A percentile compares a stretch with the other conserved stretches of the same genome.
These are phyloP conservation scores for Python bivittatus DNA, from an alignment of 2,113 vertebrate genomes.

Conservation along the genomic window DNA sequence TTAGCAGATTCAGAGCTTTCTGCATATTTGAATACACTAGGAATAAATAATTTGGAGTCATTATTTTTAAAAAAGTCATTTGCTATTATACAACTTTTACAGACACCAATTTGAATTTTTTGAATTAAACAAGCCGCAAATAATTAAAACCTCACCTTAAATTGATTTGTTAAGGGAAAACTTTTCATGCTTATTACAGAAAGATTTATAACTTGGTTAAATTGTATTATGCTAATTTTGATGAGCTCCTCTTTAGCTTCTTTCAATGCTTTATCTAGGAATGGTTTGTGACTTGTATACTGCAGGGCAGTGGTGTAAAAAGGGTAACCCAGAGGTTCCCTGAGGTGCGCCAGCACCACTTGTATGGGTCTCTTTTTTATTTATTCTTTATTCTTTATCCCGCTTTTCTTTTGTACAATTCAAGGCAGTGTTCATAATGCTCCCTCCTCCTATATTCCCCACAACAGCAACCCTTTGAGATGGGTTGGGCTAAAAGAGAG, in stretches of 20 bases:
- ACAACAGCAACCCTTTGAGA: neutral
- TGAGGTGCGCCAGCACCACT: neutral
- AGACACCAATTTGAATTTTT: neutral
- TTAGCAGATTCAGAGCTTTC: constrained; percentile 78
- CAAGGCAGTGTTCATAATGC: neutral
- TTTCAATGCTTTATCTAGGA: neutral
- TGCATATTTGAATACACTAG: constrained; percentile 80
- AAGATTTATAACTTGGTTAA: neutral
- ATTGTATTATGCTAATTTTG: neutral
- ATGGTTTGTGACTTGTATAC: neutral
- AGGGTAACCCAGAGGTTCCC: neutral
- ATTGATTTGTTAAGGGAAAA: neutral
- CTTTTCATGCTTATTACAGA: neutral
- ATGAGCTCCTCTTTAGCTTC: neutral
- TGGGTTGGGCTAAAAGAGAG: neutral
- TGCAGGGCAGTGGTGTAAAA: neutral
- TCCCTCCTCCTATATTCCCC: neutral
- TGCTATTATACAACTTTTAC: neutral
- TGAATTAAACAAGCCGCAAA: neutral
- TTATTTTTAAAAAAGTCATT: constrained; percentile 44
- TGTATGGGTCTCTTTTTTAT: neutral
- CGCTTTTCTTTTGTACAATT: neutral
- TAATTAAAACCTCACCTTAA: neutral
- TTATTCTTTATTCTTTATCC: neutral
- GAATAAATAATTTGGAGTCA: constrained; percentile 45